These are phyloP conservation scores for Emydura subglobosa DNA, from an alignment of 2,113 vertebrate species.

Conservation along the genomic window DNA sequence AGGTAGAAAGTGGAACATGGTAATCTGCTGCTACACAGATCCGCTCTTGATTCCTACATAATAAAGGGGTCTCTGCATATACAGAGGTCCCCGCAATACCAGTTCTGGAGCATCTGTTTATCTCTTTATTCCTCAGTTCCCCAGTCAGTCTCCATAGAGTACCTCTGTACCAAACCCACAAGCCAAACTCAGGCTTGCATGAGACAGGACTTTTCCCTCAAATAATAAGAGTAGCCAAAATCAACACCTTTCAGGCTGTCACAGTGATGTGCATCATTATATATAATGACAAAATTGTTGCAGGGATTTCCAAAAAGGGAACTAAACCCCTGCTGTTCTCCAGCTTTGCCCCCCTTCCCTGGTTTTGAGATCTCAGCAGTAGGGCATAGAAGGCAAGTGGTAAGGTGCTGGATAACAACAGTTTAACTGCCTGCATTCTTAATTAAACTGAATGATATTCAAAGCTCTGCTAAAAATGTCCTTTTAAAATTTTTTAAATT, in stretches of 20 bases:
- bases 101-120: slow-evolving; percentile 33
- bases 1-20: neutral
- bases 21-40: slow-evolving; percentile 15
- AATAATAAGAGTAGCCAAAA: slow-evolving; percentile 41
- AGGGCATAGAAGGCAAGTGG: neutral
- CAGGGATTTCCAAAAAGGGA: neutral
- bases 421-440: neutral
- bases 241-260: slow-evolving; percentile 1
- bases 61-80: neutral
- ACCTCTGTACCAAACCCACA: slow-evolving; percentile 22
- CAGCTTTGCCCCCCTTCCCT: neutral
- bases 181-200: neutral
- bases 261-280: neutral
- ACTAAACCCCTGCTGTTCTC: slow-evolving; percentile 12
- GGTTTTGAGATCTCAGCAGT: neutral
- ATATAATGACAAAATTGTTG: neutral
- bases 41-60: slow-evolving; percentile 32
- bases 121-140: slow-evolving; percentile 35
- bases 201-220: neutral
- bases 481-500: neutral
- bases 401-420: neutral
- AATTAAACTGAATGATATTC: neutral
- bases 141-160: slow-evolving; percentile 28
- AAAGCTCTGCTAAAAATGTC: neutral
- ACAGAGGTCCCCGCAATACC: neutral